These are phyloP conservation scores for Limnephilus rhombicus DNA, from an alignment of 2,888 invertebrate genomes.

Conservation along the genomic window DNA sequence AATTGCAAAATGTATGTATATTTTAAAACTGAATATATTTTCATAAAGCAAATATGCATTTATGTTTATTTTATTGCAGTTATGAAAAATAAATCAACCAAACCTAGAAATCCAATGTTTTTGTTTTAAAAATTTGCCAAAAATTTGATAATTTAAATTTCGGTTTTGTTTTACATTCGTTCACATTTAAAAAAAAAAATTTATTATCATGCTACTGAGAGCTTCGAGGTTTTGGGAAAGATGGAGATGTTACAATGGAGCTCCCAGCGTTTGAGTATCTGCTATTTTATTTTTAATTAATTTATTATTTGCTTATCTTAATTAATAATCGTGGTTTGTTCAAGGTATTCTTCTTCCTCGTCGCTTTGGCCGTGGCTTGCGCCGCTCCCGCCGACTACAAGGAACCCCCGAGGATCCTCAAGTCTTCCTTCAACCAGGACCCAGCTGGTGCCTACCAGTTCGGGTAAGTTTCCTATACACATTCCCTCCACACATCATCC, in stretches of 20 bases:
- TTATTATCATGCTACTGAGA: background rate
- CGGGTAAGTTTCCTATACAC: constrained; percentile 68
- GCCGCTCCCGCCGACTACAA: constrained; percentile 65
- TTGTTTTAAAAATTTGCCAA: background rate
- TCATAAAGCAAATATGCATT: background rate
- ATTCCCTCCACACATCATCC: background rate
- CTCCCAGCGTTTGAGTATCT: background rate
- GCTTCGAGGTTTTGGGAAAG: background rate
- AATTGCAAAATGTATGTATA: background rate
- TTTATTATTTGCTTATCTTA: background rate
- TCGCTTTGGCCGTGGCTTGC: constrained; percentile 63
- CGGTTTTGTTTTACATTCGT: background rate
- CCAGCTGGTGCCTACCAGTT: constrained; percentile 71
- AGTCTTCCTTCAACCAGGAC: constrained; percentile 68
- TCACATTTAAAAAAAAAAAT: background rate
- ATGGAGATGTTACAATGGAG: background rate
- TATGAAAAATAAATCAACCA: background rate
- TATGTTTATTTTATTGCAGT: background rate
- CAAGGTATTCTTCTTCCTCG: constrained; percentile 65
- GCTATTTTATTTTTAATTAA: background rate
- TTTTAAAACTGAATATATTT: too few relatives aligned
- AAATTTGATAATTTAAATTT: background rate
- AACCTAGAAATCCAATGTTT: background rate
- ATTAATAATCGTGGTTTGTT: constrained; percentile 23
- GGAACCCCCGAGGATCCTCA: constrained; percentile 68